These are phyloP conservation scores for Lomographa bimaculata DNA, from an alignment of 2,888 invertebrate genomes.

Conservation along the genomic window DNA sequence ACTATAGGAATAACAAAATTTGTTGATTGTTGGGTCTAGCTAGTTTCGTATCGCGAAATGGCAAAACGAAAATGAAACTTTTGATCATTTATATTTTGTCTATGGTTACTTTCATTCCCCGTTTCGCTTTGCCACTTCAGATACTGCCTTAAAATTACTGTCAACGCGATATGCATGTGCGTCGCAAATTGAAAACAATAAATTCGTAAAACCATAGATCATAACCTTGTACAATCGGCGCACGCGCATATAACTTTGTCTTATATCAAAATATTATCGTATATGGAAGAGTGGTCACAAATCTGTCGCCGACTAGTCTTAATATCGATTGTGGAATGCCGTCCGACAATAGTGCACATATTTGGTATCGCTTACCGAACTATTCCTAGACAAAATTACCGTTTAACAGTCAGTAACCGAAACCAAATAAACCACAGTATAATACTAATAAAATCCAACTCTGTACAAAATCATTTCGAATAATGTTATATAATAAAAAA, in stretches of 20 bases:
- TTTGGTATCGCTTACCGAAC: neutral
- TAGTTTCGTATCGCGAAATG: no score
- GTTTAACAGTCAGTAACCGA: neutral
- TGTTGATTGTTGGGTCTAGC: no score
- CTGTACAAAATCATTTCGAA: no score
- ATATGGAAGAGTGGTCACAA: conserved; percentile 23
- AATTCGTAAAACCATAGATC: conserved; percentile 2
- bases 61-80: neutral
- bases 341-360: conserved; percentile 1
- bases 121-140: neutral
- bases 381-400: no score
- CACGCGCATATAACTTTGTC: conserved; percentile 7
- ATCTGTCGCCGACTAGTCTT: conserved; percentile 29
- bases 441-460: no score
- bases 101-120: neutral
- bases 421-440: neutral
- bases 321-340: conserved; percentile 13
- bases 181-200: conserved; percentile 1
- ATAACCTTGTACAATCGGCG: neutral
- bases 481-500: no score
- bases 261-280: conserved; percentile 14
- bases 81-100: neutral
- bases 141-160: conserved; percentile 2
- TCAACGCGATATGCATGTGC: conserved; percentile 4
- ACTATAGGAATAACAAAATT: no score